phyloP scores from a whole-genome alignment of 2,888 invertebrate genomes.

The Caenorhabditis plicata region DNA sequence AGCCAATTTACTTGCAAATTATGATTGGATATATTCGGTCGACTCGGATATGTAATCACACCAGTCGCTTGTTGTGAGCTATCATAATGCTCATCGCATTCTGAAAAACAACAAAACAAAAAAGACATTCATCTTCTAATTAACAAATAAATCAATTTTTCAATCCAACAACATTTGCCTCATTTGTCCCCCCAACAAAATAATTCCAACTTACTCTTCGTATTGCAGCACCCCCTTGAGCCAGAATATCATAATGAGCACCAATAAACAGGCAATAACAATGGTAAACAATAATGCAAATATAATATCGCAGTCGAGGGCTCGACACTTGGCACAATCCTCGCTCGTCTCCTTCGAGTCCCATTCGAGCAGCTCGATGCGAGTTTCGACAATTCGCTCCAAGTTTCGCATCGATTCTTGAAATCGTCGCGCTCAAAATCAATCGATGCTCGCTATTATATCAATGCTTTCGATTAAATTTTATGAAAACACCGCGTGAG shows the following conservation, averaged over 20 bases:
- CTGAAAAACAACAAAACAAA: too few relatives aligned
- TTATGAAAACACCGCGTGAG: too few relatives aligned
- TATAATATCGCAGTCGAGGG: constrained; percentile 64
- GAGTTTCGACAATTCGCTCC: constrained; percentile 58
- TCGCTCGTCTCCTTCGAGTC: constrained; percentile 41
- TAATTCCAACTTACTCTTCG: constrained; percentile 56
- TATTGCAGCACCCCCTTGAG: constrained; percentile 62
- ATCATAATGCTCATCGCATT: constrained; percentile 63
- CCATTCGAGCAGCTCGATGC: constrained; percentile 56
- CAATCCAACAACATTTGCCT: too few relatives aligned
- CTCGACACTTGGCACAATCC: constrained; percentile 59
- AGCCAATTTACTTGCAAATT: too few relatives aligned
- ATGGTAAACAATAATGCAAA: constrained; percentile 64
- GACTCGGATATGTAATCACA: constrained; percentile 54
- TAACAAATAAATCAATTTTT: neutral
- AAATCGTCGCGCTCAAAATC: neutral
- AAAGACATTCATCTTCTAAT: too few relatives aligned
- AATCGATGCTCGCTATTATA: too few relatives aligned
- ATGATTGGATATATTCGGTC: too few relatives aligned
- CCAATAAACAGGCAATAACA: constrained; percentile 59
- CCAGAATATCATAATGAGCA: constrained; percentile 65
- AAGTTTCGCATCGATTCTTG: constrained; percentile 38
- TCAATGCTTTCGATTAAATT: too few relatives aligned
- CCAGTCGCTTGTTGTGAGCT: constrained; percentile 42
- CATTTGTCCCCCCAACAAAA: neutral